Percentiles rank a stretch among this genome's conserved stretches.
These are phyloP conservation scores for Pheosia gnoma DNA, from an alignment of 2,888 invertebrate species.

Conservation along the genomic window DNA sequence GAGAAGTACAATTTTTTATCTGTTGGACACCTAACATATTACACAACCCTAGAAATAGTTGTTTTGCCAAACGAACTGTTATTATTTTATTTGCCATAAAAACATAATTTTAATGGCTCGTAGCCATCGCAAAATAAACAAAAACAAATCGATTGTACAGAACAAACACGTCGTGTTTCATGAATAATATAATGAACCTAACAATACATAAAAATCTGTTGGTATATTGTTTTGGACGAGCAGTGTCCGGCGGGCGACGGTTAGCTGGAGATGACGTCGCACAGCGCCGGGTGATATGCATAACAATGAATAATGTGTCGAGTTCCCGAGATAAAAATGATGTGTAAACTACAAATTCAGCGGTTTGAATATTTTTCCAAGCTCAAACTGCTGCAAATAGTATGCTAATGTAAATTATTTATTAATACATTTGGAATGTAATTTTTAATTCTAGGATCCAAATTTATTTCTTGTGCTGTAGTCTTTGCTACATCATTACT, in stretches of 20 bases:
- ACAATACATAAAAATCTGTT: conserved; percentile 29
- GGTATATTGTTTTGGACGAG: conserved; percentile 38
- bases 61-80: neutral
- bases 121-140: neutral
- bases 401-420: too few relatives aligned
- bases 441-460: too few relatives aligned
- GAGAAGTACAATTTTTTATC: too few relatives aligned
- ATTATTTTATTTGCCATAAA: neutral
- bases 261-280: conserved; percentile 22
- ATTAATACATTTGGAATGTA: too few relatives aligned
- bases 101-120: neutral
- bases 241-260: conserved; percentile 19
- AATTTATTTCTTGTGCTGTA: too few relatives aligned
- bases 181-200: conserved; percentile 33
- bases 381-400: neutral
- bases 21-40: too few relatives aligned
- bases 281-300: conserved; percentile 30
- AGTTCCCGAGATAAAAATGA: conserved; percentile 27
- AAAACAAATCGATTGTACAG: neutral
- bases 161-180: conserved; percentile 20
- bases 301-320: conserved; percentile 32
- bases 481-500: too few relatives aligned
- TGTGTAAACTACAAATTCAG: conserved; percentile 1
- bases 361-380: conserved; percentile 35
- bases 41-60: too few relatives aligned